These are phyloP conservation scores for Endotricha flammealis DNA, from an alignment of 2,888 invertebrate species.

Conservation along the genomic window DNA sequence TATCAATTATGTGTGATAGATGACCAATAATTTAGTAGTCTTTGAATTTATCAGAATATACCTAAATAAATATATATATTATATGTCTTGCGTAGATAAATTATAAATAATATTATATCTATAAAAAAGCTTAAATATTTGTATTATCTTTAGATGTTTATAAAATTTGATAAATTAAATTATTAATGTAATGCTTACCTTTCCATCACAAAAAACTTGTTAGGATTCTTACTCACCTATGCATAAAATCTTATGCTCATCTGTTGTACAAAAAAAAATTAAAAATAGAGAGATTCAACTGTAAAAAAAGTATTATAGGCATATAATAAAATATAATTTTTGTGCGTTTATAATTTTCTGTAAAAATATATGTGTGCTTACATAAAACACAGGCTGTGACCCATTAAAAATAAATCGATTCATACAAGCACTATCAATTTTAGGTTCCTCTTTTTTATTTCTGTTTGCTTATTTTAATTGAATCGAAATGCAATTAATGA, in stretches of 20 bases:
- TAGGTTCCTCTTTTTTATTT: not conserved
- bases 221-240: too few relatives aligned
- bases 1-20: constrained; percentile 67
- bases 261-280: too few relatives aligned
- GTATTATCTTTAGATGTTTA: constrained; percentile 20
- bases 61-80: constrained; percentile 25
- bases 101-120: constrained; percentile 18
- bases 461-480: constrained; percentile 11
- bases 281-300: too few relatives aligned
- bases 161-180: constrained; percentile 8
- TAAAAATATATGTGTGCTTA: too few relatives aligned
- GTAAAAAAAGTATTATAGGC: too few relatives aligned
- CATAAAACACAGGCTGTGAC: not conserved
- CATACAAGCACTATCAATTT: too few relatives aligned
- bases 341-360: too few relatives aligned
- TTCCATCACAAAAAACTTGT: too few relatives aligned
- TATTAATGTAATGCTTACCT: not conserved
- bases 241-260: too few relatives aligned
- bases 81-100: constrained; percentile 28
- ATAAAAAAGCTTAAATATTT: constrained; percentile 18
- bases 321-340: too few relatives aligned
- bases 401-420: not conserved
- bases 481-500: constrained; percentile 41
- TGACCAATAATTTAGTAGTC: constrained; percentile 58
- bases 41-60: constrained; percentile 31